A percentile compares a stretch with the other conserved stretches of the same genome.
These are phyloP conservation scores for Syrmaticus mikado DNA, from an alignment of 2,113 vertebrate species.

Conservation along the genomic window DNA sequence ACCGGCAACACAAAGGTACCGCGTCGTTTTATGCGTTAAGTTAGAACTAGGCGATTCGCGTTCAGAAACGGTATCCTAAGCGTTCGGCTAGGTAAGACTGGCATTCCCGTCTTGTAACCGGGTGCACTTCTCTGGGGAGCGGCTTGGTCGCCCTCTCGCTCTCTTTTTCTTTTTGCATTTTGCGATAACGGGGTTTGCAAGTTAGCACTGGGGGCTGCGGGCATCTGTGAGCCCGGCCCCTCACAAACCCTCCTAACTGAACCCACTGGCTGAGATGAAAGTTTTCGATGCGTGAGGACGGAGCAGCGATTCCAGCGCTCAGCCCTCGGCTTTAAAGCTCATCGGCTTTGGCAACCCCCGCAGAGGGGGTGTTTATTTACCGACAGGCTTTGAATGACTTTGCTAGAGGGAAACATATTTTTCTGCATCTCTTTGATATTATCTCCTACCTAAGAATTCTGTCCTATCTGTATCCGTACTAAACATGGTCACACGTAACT, in stretches of 20 bases:
- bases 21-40: neutral
- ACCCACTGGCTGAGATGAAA: neutral
- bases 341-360: neutral
- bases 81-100: neutral
- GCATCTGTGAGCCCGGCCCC: neutral
- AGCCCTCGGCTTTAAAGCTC: neutral
- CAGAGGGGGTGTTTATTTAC: neutral
- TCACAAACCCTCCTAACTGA: neutral
- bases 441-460: neutral
- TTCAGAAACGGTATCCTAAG: neutral
- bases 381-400: neutral
- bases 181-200: neutral
- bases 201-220: neutral
- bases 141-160: neutral
- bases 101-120: neutral
- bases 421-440: neutral
- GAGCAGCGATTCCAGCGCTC: neutral
- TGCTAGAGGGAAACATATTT: neutral
- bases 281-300: neutral
- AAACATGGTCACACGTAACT: neutral
- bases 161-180: accelerated
- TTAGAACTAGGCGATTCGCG: accelerated
- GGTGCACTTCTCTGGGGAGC: neutral
- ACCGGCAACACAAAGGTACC: neutral
- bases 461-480: neutral